phyloP scores from a whole-genome alignment of 1,140 invertebrate species.

The Bombus waltoni region DNA sequence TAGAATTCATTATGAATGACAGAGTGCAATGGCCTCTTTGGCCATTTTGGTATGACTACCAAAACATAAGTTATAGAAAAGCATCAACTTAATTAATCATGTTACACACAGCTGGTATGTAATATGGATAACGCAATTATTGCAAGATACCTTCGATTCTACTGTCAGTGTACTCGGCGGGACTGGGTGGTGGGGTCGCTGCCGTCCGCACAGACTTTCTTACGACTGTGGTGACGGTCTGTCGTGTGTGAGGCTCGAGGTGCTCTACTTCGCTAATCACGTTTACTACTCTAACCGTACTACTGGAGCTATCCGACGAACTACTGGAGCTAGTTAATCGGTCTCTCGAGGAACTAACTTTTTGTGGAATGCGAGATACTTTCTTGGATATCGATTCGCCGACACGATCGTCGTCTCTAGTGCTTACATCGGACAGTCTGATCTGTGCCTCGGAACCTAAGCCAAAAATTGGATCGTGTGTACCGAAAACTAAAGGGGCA shows the following conservation, averaged over 20 bases:
- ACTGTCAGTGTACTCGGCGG: conserved; percentile 82
- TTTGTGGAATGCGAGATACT: conserved; percentile 78
- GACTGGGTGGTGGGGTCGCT: conserved; percentile 82
- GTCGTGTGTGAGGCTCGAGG: conserved; percentile 80
- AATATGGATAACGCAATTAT: conserved; percentile 83
- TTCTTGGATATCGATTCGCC: conserved; percentile 50
- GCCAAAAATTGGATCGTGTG: background rate
- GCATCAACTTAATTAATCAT: conserved; percentile 82
- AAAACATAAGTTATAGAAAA: conserved; percentile 81
- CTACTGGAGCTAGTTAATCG: conserved; percentile 23
- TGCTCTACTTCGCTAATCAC: conserved; percentile 77
- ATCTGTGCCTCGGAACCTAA: background rate
- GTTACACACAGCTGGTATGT: conserved; percentile 83
- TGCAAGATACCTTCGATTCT: conserved; percentile 83
- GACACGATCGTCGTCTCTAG: conserved; percentile 19
- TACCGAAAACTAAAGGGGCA: no score
- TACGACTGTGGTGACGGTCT: conserved; percentile 82
- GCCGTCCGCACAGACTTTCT: conserved; percentile 83
- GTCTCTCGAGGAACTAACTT: conserved; percentile 64
- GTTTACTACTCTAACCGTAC: conserved; percentile 69
- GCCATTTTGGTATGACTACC: conserved; percentile 73
- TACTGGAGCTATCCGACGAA: conserved; percentile 50
- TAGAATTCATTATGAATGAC: conserved; percentile 69
- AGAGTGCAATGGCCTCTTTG: conserved; percentile 71
- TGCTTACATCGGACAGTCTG: background rate